These are phyloP conservation scores for Spinus olivaceus DNA, from an alignment of 2,797 vertebrate species.

Conservation along the genomic window DNA sequence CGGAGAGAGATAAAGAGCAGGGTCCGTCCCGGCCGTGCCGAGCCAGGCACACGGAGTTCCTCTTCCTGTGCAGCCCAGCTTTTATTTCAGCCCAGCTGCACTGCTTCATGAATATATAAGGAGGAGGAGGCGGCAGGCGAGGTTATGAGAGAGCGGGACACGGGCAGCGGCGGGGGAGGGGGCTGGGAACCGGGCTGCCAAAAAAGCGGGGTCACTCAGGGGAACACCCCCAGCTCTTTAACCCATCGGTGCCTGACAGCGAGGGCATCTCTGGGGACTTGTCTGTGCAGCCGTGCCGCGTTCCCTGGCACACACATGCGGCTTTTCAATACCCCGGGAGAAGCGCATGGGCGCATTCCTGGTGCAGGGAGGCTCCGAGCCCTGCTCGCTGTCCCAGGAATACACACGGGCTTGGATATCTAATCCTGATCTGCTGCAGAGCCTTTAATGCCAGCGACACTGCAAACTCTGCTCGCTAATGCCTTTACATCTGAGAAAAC, in stretches of 20 bases:
- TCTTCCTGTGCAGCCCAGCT: constrained; percentile 46
- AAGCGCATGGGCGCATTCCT: accelerated
- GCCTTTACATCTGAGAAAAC: background rate
- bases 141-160: background rate
- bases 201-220: accelerated
- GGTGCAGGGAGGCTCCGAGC: accelerated
- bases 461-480: background rate
- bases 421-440: accelerated
- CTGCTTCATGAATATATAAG: constrained; percentile 43
- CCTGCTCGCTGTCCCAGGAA: background rate
- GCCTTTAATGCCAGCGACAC: accelerated
- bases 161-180: background rate
- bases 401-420: accelerated
- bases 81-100: background rate
- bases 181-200: background rate
- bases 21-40: background rate
- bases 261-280: accelerated
- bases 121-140: constrained; percentile 27
- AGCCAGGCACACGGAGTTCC: background rate
- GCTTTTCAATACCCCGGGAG: background rate
- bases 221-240: background rate
- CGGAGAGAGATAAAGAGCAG: background rate
- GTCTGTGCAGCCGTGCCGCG: accelerated
- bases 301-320: accelerated
- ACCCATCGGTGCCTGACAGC: accelerated